These are phyloP conservation scores for Rhynchophorus ferrugineus DNA, from an alignment of 1,140 invertebrate genomes.

Conservation along the genomic window DNA sequence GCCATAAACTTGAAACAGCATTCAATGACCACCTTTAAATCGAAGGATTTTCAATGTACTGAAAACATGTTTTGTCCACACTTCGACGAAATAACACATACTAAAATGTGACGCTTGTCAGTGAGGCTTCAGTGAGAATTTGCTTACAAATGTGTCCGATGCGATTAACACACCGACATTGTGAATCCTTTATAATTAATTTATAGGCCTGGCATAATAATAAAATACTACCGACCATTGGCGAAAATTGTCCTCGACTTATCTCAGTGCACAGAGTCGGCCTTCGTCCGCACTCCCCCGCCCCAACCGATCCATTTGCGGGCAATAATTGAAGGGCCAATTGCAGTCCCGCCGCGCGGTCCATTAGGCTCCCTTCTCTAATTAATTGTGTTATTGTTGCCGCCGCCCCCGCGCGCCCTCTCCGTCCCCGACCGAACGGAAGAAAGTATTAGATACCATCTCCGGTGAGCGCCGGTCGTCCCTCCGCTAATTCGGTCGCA, in stretches of 20 bases:
- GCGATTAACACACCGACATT: too few species aligned
- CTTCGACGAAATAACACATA: too few species aligned
- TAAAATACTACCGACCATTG: conserved; percentile 1
- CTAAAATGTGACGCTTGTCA: too few species aligned
- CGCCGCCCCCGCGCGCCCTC: background rate
- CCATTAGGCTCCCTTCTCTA: conserved; percentile 16
- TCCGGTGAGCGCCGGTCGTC: background rate
- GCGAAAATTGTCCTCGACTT: background rate
- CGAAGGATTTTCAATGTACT: too few species aligned
- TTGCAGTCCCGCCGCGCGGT: conserved; percentile 27
- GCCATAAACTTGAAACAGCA: too few species aligned
- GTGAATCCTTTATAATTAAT: too few species aligned
- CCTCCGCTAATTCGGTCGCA: background rate
- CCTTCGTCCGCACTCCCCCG: too few species aligned
- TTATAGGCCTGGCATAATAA: too few species aligned
- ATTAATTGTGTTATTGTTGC: conserved; percentile 25
- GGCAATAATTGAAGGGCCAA: conserved; percentile 33
- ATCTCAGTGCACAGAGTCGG: background rate
- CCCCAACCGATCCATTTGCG: conserved; percentile 17
- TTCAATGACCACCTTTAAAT: too few species aligned
- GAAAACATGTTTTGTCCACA: too few species aligned
- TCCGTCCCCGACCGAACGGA: conserved; percentile 5
- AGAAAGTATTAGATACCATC: conserved; percentile 14
- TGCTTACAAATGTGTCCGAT: too few species aligned
- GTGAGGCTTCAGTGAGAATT: too few species aligned